A percentile compares a stretch with the other conserved stretches of the same genome.
Conservation (phyloP, 2,888 invertebrate genomes). For the Parnassius mnemosyne region DNA sequence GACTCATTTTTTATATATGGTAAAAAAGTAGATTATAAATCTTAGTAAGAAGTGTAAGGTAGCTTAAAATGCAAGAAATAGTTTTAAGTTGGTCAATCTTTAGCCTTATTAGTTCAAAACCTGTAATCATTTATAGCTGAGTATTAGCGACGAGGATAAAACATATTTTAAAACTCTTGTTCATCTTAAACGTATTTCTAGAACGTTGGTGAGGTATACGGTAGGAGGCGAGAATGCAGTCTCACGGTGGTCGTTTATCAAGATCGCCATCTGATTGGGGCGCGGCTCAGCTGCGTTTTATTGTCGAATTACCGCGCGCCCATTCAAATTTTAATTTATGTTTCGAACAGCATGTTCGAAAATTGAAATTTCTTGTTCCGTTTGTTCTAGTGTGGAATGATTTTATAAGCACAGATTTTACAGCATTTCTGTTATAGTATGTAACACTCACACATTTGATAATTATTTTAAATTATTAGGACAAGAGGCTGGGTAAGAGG, state of each 20-base stretch:
- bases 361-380: slow-evolving; percentile 43
- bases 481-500: no score
- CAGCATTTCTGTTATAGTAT: no score
- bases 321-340: slow-evolving; percentile 70
- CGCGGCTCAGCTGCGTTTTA: slow-evolving; percentile 78
- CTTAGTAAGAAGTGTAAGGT: no score
- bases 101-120: no score
- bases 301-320: slow-evolving; percentile 70
- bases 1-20: no score
- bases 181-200: slow-evolving; percentile 14
- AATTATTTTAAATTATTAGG: no score
- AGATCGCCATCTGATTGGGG: slow-evolving; percentile 75
- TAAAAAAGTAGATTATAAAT: no score
- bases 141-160: neutral
- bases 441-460: no score
- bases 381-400: slow-evolving; percentile 12
- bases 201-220: slow-evolving; percentile 2
- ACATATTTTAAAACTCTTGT: slow-evolving; percentile 10
- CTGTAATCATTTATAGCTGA: neutral
- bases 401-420: neutral
- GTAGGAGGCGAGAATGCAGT: slow-evolving; percentile 61
- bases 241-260: slow-evolving; percentile 78
- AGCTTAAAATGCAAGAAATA: neutral
- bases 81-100: neutral
- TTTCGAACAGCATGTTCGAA: slow-evolving; percentile 45